A percentile compares a stretch with the other conserved stretches of the same genome.
phyloP scores from a whole-genome alignment of 2,113 vertebrate species.

The Rhodinocichla rosea region DNA sequence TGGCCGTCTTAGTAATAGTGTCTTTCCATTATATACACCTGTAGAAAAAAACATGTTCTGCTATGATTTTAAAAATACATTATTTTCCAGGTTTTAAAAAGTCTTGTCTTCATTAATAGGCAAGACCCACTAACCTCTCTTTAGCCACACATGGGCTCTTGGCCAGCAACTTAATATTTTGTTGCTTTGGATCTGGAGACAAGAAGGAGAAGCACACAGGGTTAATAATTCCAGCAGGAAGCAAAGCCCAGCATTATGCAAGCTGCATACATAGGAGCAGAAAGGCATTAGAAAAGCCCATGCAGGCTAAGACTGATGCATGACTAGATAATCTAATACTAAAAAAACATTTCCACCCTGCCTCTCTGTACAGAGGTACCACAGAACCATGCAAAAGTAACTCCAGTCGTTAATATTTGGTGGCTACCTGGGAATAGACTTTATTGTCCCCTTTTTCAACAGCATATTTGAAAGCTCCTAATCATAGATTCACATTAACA shows the following conservation, averaged over 20 bases:
- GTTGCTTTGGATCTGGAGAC: not conserved
- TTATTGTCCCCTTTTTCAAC: not conserved
- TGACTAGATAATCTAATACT: not conserved
- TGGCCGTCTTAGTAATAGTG: not conserved
- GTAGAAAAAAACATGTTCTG: not conserved
- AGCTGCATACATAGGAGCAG: not conserved
- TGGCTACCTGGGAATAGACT: not conserved
- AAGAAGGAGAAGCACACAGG: not conserved
- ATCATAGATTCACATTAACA: not conserved
- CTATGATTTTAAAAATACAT: not conserved
- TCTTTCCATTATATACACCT: not conserved
- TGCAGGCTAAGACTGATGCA: not conserved
- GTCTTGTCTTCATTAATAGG: not conserved
- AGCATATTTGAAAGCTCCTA: not conserved
- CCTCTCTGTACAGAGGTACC: not conserved
- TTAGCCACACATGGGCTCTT: not conserved
- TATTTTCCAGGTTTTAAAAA: not conserved
- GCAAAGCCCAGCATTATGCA: not conserved
- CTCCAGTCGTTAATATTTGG: not conserved
- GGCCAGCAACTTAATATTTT: not conserved
- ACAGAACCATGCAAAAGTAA: not conserved
- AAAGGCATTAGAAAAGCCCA: not conserved
- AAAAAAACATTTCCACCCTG: not conserved
- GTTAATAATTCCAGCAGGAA: not conserved
- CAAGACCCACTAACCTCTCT: not conserved